Base-by-base conservation (phyloP, 2,888 invertebrate species). In the Frankliniella intonsa region DNA sequence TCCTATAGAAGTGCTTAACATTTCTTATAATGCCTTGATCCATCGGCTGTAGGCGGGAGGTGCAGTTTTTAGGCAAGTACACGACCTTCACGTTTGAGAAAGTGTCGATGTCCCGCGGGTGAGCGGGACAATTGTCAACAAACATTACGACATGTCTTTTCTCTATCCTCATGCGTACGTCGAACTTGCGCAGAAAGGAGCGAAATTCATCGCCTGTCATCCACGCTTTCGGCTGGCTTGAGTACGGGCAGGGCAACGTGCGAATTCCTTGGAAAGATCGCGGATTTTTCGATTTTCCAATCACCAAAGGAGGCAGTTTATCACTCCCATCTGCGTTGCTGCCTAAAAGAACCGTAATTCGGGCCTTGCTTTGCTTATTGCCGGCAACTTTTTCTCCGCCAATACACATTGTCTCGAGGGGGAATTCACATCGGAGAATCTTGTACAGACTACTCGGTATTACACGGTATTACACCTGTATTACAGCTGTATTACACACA, bases 281-380 rank as follows among this genome's bases (percentile, higher is more conserved):
- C 19, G 65, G 65, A 19, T 86, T 86, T 85, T 85, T 84, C 50
- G 85, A 84, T 85, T 86, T 86, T 81, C 86, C 86, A 83, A 87
- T 86, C 25, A 87, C 85, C 22, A 87, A 76, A 0, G 86, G 84
- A 82, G 85, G 86, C 82, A 84, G 84, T 86, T 87, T 87, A 84
- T 86, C 86, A 83, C 85, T 83, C 22, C 86, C 87, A 84, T 82
- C 84, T 85, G 86, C 86, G 84, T 87, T 87, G 11, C 85, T 84
- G 83, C 85, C 85, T 50, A 87, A 84, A 81, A 87, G 83, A 50
- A 86, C 84, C 9, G 86, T 87, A 81, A 87, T 82, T 82, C 86
- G 83, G 38, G 85, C 85, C 82, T 86, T 85, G 19, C 84, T 85
- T 10, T 84, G 82, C 82, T 84, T 85, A 81, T 86, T 86, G 65